These are phyloP conservation scores for Clunio marinus DNA, from an alignment of 2,888 invertebrate genomes.

Conservation along the genomic window DNA sequence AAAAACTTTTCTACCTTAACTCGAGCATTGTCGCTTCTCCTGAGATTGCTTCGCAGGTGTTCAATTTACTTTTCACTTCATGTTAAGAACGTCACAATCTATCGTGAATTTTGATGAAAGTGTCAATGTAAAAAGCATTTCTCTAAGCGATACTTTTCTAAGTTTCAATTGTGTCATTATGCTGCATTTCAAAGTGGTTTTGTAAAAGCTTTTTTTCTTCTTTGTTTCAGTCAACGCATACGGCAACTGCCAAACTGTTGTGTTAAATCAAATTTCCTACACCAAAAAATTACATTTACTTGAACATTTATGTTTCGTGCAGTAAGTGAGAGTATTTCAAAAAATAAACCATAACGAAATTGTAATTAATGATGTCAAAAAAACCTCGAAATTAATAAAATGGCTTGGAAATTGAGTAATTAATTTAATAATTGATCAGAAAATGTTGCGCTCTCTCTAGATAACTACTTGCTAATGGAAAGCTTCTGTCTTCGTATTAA, in stretches of 20 bases:
- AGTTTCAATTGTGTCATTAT: slow-evolving; percentile 5
- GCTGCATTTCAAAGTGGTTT: background rate
- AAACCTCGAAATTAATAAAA: too few relatives aligned
- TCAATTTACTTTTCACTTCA: slow-evolving; percentile 21
- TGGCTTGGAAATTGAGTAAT: too few relatives aligned
- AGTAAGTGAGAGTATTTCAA: too few relatives aligned
- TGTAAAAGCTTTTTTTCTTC: background rate
- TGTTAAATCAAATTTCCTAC: slow-evolving; percentile 8
- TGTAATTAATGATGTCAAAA: too few relatives aligned
- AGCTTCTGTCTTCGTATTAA: too few relatives aligned
- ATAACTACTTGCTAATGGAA: too few relatives aligned
- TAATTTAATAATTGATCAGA: too few relatives aligned
- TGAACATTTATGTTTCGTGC: too few relatives aligned
- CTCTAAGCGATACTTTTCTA: too few relatives aligned
- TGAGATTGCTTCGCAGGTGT: slow-evolving; percentile 26
- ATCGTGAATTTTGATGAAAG: background rate
- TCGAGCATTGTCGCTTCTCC: background rate
- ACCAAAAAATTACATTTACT: background rate
- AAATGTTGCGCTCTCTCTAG: too few relatives aligned
- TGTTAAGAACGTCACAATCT: background rate
- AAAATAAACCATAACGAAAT: too few relatives aligned
- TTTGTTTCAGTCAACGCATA: background rate
- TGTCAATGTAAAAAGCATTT: too few relatives aligned
- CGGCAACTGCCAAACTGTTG: background rate
- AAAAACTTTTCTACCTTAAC: slow-evolving; percentile 3